Percentiles rank a stretch among this genome's conserved stretches.
Conservation (phyloP, 2,888 invertebrate species). For the Folsomia manolachei region DNA sequence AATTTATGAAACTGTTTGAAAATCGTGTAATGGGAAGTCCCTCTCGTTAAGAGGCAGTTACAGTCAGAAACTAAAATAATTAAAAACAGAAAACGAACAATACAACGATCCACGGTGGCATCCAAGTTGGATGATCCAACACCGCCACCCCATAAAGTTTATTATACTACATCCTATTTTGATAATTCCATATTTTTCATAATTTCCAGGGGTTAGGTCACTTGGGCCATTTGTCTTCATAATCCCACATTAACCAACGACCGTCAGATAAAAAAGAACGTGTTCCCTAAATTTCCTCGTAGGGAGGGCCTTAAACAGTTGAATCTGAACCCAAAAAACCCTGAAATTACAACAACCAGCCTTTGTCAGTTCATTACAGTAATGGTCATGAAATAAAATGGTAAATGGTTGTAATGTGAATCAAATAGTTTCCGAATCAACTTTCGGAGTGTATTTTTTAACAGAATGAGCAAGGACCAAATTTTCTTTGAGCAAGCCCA, state of each 20-base stretch:
- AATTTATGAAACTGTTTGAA: background rate
- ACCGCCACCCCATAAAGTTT: no score
- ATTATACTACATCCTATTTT: background rate
- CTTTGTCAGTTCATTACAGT: slow-evolving; percentile 16
- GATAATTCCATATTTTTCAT: background rate
- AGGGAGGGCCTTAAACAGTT: background rate
- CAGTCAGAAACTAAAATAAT: background rate
- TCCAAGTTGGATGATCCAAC: background rate
- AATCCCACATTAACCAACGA: background rate
- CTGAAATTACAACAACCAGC: background rate
- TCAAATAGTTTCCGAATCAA: background rate
- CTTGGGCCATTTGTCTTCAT: slow-evolving; percentile 8
- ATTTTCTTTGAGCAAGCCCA: no score
- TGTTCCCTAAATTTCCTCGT: background rate
- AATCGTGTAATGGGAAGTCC: background rate
- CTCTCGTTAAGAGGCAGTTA: background rate
- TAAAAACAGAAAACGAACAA: no score
- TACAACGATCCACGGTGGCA: no score
- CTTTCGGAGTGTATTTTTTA: no score
- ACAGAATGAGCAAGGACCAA: background rate
- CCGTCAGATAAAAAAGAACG: background rate
- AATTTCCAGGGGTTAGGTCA: slow-evolving; percentile 10
- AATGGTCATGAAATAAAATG: background rate
- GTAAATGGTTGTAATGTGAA: slow-evolving; percentile 9
- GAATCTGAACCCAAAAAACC: background rate